Evolutionary conservation across 2,113 vertebrate genomes (phyloP).

Genomic region (Phocoena phocoena): DNA sequence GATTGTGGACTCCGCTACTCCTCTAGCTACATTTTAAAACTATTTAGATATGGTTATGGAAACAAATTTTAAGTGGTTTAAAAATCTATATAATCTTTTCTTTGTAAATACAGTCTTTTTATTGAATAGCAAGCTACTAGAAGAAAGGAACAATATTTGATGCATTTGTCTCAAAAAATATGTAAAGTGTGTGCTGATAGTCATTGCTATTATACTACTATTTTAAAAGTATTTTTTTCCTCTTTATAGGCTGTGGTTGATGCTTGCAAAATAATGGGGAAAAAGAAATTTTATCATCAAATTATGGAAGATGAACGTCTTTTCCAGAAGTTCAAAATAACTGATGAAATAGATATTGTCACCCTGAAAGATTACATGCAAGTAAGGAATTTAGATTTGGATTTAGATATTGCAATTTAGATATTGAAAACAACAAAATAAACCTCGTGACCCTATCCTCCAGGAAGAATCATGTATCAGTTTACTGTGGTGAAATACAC

Average conservation of each 20-base stretch:
- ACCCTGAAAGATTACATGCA: constrained; percentile 83
- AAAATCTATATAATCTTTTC: constrained; percentile 31
- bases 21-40: constrained; percentile 33
- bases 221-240: constrained; percentile 59
- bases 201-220: constrained; percentile 36
- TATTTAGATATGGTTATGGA: background rate
- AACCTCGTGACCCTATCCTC: background rate
- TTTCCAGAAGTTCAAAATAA: constrained; percentile 65
- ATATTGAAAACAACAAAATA: constrained; percentile 7
- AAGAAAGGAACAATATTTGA: constrained; percentile 46
- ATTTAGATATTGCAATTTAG: too few relatives aligned
- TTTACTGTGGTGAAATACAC: constrained; percentile 14
- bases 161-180: constrained; percentile 51
- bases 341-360: constrained; percentile 77
- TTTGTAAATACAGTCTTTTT: constrained; percentile 30
- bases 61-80: constrained; percentile 45
- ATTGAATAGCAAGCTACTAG: constrained; percentile 36
- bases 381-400: constrained; percentile 72
- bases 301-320: constrained; percentile 72
- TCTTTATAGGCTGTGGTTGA: constrained; percentile 79
- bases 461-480: background rate
- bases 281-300: constrained; percentile 74
- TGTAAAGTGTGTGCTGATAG: constrained; percentile 22
- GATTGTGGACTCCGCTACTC: background rate
- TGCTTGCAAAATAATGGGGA: constrained; percentile 80